Percentiles rank a stretch among this genome's conserved stretches.
Evolutionary conservation across 2,888 invertebrate species (phyloP).

Genomic region (Meiosimyza decipiens): DNA sequence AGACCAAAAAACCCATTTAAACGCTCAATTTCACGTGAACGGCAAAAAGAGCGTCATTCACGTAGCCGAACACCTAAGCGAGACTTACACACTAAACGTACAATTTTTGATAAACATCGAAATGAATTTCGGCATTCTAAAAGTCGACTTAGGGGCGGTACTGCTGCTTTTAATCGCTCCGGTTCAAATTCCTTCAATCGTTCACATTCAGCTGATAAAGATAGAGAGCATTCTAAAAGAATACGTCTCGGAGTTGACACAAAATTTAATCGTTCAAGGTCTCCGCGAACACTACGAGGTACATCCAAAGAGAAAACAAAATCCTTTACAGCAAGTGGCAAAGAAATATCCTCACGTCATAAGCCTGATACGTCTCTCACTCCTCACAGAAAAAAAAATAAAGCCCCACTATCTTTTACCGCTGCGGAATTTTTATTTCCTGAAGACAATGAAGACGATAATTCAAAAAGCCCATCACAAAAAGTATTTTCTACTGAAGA

Average conservation of each 20-base stretch:
- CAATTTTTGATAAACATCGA: constrained; percentile 7
- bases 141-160: constrained; percentile 16
- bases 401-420: constrained; percentile 45
- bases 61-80: constrained; percentile 40
- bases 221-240: not conserved
- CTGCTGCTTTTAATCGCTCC: constrained; percentile 35
- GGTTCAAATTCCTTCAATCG: constrained; percentile 34
- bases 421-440: constrained; percentile 48
- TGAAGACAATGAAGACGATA: constrained; percentile 37
- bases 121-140: not conserved
- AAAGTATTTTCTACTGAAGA: constrained; percentile 4
- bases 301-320: not conserved
- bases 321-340: constrained; percentile 22
- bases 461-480: constrained; percentile 13
- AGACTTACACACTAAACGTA: constrained; percentile 26
- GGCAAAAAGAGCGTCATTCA: constrained; percentile 36
- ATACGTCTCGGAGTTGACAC: constrained; percentile 4
- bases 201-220: constrained; percentile 17
- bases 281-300: constrained; percentile 32
- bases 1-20: constrained; percentile 45
- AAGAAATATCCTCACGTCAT: not conserved
- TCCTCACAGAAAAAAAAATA: constrained; percentile 9
- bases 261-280: constrained; percentile 18
- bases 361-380: not conserved
- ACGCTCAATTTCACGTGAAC: constrained; percentile 43